Evolutionary conservation across 2,797 vertebrate species (phyloP).

Genomic region (Orestias chungarensis): DNA sequence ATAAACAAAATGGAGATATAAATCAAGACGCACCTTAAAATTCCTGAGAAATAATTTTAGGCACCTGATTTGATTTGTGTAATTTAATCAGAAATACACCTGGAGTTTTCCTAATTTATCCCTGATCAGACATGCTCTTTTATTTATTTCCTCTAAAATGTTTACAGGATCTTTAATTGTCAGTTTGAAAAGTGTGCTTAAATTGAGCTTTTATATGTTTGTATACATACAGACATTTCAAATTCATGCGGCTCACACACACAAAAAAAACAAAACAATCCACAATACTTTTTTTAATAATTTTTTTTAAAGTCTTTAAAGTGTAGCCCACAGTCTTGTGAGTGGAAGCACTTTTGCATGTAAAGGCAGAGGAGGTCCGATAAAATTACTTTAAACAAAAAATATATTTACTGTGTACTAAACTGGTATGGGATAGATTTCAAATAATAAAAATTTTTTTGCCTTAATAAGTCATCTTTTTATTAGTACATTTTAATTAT

Average conservation of each 20-base stretch:
- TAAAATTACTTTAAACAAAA: slow-evolving; percentile 5
- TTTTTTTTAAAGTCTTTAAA: neutral
- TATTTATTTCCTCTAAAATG: neutral
- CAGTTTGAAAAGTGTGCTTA: neutral
- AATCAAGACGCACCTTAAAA: too few relatives aligned
- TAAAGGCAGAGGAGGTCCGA: neutral
- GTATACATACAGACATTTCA: too few relatives aligned
- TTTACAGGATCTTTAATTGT: neutral
- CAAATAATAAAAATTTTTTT: neutral
- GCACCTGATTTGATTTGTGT: neutral
- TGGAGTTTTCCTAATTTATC: neutral
- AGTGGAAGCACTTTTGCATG: neutral
- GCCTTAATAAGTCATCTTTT: neutral
- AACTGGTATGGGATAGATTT: neutral
- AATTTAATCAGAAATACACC: neutral
- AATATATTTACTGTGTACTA: neutral
- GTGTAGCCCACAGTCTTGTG: neutral
- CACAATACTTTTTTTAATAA: too few relatives aligned
- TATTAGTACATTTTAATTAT: neutral
- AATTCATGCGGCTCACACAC: too few relatives aligned
- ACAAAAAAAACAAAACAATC: too few relatives aligned
- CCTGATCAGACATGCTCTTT: neutral
- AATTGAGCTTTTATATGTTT: too few relatives aligned
- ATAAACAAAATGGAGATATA: too few relatives aligned
- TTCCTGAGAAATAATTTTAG: neutral